A percentile compares a stretch with the other conserved stretches of the same genome.
Evolutionary conservation across 2,888 invertebrate species (phyloP).

Genomic region (Phrixothrix hirtus): DNA sequence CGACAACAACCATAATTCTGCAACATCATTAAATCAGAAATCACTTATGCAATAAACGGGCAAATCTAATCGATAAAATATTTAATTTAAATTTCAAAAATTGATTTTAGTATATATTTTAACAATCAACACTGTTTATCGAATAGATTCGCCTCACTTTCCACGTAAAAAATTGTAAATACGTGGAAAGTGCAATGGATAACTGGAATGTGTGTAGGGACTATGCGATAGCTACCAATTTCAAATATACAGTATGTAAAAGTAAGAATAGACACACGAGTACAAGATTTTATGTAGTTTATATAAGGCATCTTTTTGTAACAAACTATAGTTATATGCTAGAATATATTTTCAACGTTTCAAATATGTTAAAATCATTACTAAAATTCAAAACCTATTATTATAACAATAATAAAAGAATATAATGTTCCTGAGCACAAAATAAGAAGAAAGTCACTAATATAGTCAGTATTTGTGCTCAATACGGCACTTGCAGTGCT

Average conservation of each 20-base stretch:
- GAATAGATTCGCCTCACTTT: slow-evolving; percentile 13
- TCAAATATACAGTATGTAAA: slow-evolving; percentile 28
- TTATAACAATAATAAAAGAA: slow-evolving; percentile 26
- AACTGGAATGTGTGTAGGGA: slow-evolving; percentile 14
- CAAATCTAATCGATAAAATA: slow-evolving; percentile 12
- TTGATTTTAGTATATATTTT: not conserved
- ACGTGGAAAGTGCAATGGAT: slow-evolving; percentile 2
- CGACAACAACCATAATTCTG: slow-evolving; percentile 44
- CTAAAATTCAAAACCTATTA: slow-evolving; percentile 25
- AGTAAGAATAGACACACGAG: slow-evolving; percentile 28
- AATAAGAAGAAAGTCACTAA: slow-evolving; percentile 23
- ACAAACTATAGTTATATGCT: slow-evolving; percentile 43
- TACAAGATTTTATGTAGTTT: slow-evolving; percentile 36
- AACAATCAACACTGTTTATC: slow-evolving; percentile 12
- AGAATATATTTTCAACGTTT: slow-evolving; percentile 18
- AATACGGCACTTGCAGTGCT: slow-evolving; percentile 38
- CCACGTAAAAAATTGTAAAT: slow-evolving; percentile 2
- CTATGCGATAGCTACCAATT: slow-evolving; percentile 20
- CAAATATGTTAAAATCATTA: slow-evolving; percentile 24
- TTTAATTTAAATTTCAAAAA: slow-evolving; percentile 4
- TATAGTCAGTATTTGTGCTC: slow-evolving; percentile 26
- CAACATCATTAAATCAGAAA: slow-evolving; percentile 24
- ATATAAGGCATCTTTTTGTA: slow-evolving; percentile 51
- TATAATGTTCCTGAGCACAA: slow-evolving; percentile 22
- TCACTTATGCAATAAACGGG: slow-evolving; percentile 14